These are phyloP conservation scores for Falco punctatus DNA, from an alignment of 2,113 vertebrate species.

Conservation along the genomic window DNA sequence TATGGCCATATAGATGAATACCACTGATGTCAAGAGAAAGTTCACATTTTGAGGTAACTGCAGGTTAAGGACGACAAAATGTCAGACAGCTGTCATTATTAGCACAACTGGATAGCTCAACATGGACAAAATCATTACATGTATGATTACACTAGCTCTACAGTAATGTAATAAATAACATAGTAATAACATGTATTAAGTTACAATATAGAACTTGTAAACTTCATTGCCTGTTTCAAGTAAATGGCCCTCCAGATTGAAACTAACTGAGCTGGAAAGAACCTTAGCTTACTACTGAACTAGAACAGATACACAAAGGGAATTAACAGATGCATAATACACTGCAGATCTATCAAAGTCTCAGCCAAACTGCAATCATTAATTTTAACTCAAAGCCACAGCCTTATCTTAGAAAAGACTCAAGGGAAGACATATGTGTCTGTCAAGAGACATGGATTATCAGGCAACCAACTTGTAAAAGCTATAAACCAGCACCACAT, in stretches of 20 bases:
- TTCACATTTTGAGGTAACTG: neutral
- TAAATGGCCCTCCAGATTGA: neutral
- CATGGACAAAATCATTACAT: neutral
- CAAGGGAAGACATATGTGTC: fast-evolving
- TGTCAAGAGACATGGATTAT: neutral
- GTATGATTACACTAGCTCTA: neutral
- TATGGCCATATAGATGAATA: neutral
- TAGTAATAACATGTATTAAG: neutral
- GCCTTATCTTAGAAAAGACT: neutral
- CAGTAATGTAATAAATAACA: neutral
- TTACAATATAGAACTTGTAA: neutral
- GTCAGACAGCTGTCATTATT: neutral
- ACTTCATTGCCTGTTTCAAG: neutral
- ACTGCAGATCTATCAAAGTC: neutral
- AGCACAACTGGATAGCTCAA: neutral
- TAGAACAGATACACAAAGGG: neutral
- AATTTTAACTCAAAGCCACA: neutral
- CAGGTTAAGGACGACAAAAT: neutral
- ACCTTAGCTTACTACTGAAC: neutral
- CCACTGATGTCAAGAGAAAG: neutral
- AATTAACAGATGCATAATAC: neutral
- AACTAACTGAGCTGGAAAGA: neutral
- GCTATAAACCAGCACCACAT: neutral
- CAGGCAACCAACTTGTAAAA: neutral
- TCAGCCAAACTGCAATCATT: neutral